phyloP scores from a whole-genome alignment of 2,113 vertebrate genomes.

The Camarhynchus parvulus region DNA sequence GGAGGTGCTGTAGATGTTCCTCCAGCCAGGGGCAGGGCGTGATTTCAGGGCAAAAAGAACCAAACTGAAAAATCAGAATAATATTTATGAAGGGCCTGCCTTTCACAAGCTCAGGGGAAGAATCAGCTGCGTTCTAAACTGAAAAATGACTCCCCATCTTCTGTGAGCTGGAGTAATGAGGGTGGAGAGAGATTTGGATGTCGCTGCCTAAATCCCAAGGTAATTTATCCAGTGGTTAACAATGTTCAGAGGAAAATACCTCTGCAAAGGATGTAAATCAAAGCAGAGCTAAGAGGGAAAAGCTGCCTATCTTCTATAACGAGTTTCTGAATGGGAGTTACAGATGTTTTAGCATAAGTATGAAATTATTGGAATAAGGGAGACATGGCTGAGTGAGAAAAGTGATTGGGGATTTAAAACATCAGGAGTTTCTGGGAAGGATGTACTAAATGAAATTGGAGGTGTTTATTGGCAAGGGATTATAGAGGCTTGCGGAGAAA shows the following conservation, averaged over 20 bases:
- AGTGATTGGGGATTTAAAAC: constrained; percentile 31
- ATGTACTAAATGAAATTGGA: neutral
- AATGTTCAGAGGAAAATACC: neutral
- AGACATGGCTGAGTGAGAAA: neutral
- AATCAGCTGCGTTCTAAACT: neutral
- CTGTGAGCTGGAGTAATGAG: neutral
- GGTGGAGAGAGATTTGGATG: constrained; percentile 9
- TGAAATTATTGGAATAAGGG: neutral
- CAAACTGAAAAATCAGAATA: neutral
- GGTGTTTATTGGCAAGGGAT: neutral
- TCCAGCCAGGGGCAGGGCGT: accelerated
- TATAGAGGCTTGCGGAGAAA: neutral
- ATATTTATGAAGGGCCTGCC: neutral
- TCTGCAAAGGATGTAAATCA: constrained; percentile 26
- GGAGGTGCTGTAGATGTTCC: neutral
- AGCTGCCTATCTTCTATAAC: neutral
- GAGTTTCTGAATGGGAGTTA: constrained; percentile 24
- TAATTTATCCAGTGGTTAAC: constrained; percentile 12
- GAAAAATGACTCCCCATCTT: neutral
- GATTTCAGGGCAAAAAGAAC: neutral
- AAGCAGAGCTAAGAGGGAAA: neutral
- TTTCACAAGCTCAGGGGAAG: neutral
- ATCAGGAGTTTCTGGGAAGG: constrained; percentile 1
- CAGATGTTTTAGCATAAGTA: constrained; percentile 21
- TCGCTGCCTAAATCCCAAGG: neutral